Evolutionary conservation across 2,113 vertebrate species (phyloP), one percentile per base, ranked within the genome.

Genomic region (Dolichallabes microphthalmus): DNA sequence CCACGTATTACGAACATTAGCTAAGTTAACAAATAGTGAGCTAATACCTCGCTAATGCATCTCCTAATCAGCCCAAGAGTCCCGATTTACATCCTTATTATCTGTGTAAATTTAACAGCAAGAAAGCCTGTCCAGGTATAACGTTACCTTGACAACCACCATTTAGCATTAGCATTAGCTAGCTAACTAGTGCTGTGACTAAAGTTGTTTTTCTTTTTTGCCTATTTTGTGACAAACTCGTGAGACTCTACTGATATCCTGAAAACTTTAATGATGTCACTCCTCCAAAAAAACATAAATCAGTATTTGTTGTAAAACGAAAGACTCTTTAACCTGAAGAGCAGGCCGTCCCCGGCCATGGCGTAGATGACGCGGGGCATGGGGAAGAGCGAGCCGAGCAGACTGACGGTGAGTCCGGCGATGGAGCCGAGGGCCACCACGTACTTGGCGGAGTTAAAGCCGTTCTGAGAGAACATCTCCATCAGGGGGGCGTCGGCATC

Each of bases 341-440:
- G 96, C 80, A 99, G 94, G 32, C 98, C 98, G 0, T 99, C 98
- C 4, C 97, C 98, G 17, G 98, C 96, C 98, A 99, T 99, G 92
- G 98, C 98, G 0, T 99, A 99, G 92, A 99, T 99, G 85, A 99
- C 94, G 83, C 98, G 94, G 0, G 98, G 98, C 98, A 99, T 96
- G 13, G 98, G 98, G 91, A 99, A 99, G 83, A 99, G 95, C n/a
- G 98, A 99, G 15, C 98, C 98, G 92, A 99, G 94, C 88, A 99
- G 93, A 89, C 97, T 98, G 82, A 99, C 98, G 0, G 96, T 98
- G 83, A 99, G 92, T 10, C 98, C 98, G 0, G 98, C 97, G 55
- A 99, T 97, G 0, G 98, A 99, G 4, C 98, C 98, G 0, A 99
- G 96, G 32, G 98, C 98, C 60, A 99, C 97, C 0, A 98, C 94